A percentile compares a stretch with the other conserved stretches of the same genome.
phyloP scores from a whole-genome alignment of 2,888 invertebrate genomes.

The Cantharis rustica region DNA sequence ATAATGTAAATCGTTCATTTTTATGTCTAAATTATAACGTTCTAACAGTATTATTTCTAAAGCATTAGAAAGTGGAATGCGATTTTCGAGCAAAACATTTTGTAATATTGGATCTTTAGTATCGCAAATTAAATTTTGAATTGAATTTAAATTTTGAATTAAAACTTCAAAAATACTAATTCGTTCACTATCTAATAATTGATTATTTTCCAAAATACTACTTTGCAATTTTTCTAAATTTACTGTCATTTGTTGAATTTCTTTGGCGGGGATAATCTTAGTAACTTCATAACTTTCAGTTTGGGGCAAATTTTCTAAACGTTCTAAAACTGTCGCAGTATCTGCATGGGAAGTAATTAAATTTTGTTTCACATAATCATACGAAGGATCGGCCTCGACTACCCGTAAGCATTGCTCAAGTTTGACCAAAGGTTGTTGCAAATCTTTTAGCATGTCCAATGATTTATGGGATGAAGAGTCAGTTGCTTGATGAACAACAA shows the following conservation, averaged over 20 bases:
- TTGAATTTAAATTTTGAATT: slow-evolving; percentile 44
- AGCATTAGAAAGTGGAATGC: slow-evolving; percentile 45
- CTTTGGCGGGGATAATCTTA: slow-evolving; percentile 43
- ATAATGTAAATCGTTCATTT: slow-evolving; percentile 5
- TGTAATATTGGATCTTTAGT: slow-evolving; percentile 41
- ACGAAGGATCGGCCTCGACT: slow-evolving; percentile 43
- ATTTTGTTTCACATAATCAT: slow-evolving; percentile 42
- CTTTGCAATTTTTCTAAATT: slow-evolving; percentile 46
- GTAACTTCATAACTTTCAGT: slow-evolving; percentile 36
- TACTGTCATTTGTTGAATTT: slow-evolving; percentile 43
- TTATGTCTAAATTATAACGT: slow-evolving; percentile 46
- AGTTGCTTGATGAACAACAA: slow-evolving; percentile 39
- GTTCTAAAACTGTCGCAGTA: slow-evolving; percentile 47
- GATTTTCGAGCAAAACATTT: slow-evolving; percentile 37
- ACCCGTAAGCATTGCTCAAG: slow-evolving; percentile 45
- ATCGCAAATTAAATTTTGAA: slow-evolving; percentile 43
- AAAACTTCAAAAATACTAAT: slow-evolving; percentile 37
- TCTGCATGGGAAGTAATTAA: slow-evolving; percentile 44
- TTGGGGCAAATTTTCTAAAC: slow-evolving; percentile 47
- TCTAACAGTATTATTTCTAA: slow-evolving; percentile 50
- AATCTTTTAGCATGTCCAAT: slow-evolving; percentile 29
- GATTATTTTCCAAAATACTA: slow-evolving; percentile 43
- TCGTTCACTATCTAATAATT: slow-evolving; percentile 38
- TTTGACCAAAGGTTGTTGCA: slow-evolving; percentile 44
- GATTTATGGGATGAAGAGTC: slow-evolving; percentile 17